Evolutionary conservation across 2,888 invertebrate genomes (phyloP), one percentile per base, ranked within the genome.

Genomic region (Galeopsomyia nigrocyanea): DNA sequence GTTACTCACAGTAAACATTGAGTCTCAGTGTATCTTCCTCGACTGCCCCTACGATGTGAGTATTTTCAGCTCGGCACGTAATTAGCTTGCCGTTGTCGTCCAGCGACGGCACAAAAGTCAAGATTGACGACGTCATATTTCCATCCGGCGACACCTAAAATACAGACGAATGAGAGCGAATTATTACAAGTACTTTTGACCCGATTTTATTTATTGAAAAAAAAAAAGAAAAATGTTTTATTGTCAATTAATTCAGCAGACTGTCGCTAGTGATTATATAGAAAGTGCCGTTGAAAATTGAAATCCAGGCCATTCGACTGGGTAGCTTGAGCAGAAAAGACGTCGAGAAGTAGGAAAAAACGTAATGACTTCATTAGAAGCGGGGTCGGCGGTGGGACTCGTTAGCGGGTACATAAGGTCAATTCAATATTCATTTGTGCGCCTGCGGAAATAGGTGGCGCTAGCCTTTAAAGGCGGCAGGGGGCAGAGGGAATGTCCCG

Each of bases 1-100:
- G 5, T 19, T 55, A 82, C 96, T 95, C 89, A 96, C 96, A 96
- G 87, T 93, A 94, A 78, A 96, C 92, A 88, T 95, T 93, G 73
- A 96, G 89, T 83, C 92, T 92, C 90, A 95, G 91, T 63, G 91
- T 91, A 76, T 94, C 92, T 86, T 96, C 95, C 75, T 92, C 90
- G 22, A 92, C 90, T 71, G 93, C 91, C 78, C 91, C 92, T 79
- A 91, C 90, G 26, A 95, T 89, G 77, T 92, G 89, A 61, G 91
- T 88, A 87, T 96, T 96, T 70, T 92, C 90, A 0, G 95, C 95
- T 73, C 94, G 90, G 83, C 96, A 96, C 65, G 92, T 93, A 74
- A 96, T 88, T 46, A 91, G 89, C 81, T 92, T 92, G 17, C 93
- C 93, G 83, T 96, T 93, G 87, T 96, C 94, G 78, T 90, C 90